Evolutionary conservation across 2,888 invertebrate species (phyloP).

Genomic region (Hemicrepidius hirtus): DNA sequence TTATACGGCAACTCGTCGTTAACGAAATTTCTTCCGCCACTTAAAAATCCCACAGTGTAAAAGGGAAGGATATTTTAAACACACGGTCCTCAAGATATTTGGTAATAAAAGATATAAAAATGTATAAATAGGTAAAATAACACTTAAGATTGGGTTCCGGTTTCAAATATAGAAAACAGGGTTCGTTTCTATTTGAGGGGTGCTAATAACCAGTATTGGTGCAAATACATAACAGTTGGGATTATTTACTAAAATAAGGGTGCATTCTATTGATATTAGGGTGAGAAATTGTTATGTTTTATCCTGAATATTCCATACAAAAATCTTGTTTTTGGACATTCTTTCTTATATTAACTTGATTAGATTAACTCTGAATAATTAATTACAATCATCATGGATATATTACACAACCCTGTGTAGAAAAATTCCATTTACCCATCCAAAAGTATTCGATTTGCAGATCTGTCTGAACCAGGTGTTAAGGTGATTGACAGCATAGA

Average conservation of each 20-base stretch:
- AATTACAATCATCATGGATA: too few species aligned
- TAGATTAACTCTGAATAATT: too few species aligned
- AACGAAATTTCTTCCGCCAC: conserved; percentile 42
- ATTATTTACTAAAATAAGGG: conserved; percentile 67
- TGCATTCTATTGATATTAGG: conserved; percentile 60
- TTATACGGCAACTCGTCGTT: neutral
- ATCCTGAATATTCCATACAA: neutral
- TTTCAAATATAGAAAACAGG: conserved; percentile 44
- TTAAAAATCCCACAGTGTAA: conserved; percentile 15
- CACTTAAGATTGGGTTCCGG: conserved; percentile 45
- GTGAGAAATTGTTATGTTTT: conserved; percentile 48
- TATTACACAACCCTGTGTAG: too few species aligned
- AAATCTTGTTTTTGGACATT: too few species aligned
- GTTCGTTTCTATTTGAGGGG: conserved; percentile 57
- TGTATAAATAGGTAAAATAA: conserved; percentile 54
- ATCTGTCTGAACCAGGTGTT: conserved; percentile 58
- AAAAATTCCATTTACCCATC: neutral
- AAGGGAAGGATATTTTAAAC: neutral
- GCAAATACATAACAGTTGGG: conserved; percentile 58
- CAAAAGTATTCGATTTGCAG: conserved; percentile 37
- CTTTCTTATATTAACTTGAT: too few species aligned
- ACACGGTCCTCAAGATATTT: conserved; percentile 24
- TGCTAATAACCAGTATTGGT: conserved; percentile 64
- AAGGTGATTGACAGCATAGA: conserved; percentile 58
- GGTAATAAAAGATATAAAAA: conserved; percentile 46